phyloP scores from a whole-genome alignment of 2,888 invertebrate species.

The Lasioglossum oenotherae region DNA sequence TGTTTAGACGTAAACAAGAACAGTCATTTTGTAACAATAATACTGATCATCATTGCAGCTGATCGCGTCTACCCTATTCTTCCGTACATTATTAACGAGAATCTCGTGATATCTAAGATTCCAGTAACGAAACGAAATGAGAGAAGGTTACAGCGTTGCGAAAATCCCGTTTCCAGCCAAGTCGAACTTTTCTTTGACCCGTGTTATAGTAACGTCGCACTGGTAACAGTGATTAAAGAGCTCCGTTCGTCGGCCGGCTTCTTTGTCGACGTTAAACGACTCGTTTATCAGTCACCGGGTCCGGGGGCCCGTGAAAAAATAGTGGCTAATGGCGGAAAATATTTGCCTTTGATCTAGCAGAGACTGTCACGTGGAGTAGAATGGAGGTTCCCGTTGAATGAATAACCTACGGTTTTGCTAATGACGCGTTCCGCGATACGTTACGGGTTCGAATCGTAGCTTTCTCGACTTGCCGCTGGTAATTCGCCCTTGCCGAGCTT shows the following conservation, averaged over 20 bases:
- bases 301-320: not conserved
- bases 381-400: conserved; percentile 18
- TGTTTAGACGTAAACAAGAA: too few species aligned
- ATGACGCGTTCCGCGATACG: conserved; percentile 4
- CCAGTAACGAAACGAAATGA: not conserved
- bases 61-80: too few species aligned
- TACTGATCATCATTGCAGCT: too few species aligned
- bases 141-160: too few species aligned
- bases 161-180: not conserved
- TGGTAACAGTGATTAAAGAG: conserved; percentile 18
- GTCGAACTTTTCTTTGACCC: not conserved
- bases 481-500: not conserved
- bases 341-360: conserved; percentile 8
- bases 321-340: conserved; percentile 7
- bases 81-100: not conserved
- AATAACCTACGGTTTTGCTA: conserved; percentile 12
- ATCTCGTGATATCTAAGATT: not conserved
- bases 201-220: not conserved
- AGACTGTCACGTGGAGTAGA: not conserved
- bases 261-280: conserved; percentile 20
- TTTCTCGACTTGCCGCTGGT: not conserved
- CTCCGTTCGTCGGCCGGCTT: not conserved
- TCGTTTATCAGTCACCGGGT: conserved; percentile 33
- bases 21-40: too few species aligned
- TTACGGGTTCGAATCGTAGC: not conserved